Evolutionary conservation across 2,113 vertebrate genomes (phyloP).

Genomic region (Dryoscopus gambensis): DNA sequence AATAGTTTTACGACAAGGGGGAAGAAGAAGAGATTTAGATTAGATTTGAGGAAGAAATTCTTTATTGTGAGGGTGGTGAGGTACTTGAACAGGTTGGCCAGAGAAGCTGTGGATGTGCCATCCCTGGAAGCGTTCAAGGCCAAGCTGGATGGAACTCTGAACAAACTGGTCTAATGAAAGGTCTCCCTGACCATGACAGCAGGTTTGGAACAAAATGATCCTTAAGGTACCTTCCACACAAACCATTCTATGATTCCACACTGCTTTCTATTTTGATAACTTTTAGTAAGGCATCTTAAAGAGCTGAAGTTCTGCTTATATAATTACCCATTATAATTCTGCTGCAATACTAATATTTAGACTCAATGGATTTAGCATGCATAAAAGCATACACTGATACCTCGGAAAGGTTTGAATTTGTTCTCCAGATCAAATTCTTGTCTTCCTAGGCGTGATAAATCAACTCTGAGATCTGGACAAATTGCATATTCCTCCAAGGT

Average conservation of each 20-base stretch:
- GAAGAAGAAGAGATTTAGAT: not conserved
- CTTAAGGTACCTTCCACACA: not conserved
- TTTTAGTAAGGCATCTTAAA: not conserved
- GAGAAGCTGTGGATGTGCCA: not conserved
- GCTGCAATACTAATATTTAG: not conserved
- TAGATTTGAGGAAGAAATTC: not conserved
- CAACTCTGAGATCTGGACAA: conserved; percentile 91
- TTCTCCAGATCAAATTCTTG: conserved; percentile 99
- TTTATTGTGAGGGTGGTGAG: not conserved
- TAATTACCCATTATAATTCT: not conserved
- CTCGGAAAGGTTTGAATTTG: conserved; percentile 99
- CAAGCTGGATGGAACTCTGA: not conserved
- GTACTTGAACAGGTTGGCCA: not conserved
- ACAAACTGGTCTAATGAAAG: not conserved
- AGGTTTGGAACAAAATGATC: not conserved
- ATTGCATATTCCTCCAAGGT: conserved; percentile 96
- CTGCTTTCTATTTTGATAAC: not conserved
- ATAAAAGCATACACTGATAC: conserved; percentile 63
- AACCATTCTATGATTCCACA: not conserved
- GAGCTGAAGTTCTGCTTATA: not conserved
- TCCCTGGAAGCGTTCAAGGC: not conserved
- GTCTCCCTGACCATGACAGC: not conserved
- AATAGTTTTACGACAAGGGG: not conserved
- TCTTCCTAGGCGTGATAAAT: conserved; percentile 91
- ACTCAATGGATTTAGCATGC: not conserved